Evolutionary conservation across 2,113 vertebrate species (phyloP).

Genomic region (Elephantulus edwardii): DNA sequence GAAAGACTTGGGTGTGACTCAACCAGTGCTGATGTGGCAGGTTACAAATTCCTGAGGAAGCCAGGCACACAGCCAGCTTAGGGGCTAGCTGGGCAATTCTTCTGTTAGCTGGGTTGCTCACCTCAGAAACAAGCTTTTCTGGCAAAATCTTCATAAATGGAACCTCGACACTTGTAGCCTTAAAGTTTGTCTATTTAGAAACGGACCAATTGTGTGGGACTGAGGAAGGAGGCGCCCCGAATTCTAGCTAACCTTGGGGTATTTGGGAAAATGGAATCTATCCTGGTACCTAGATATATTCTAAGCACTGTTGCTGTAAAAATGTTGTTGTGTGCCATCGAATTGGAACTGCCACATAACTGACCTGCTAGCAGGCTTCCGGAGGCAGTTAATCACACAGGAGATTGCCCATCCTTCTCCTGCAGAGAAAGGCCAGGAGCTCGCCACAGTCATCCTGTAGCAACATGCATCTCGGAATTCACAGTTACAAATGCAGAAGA

Average conservation of each 20-base stretch:
- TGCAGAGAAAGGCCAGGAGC: neutral
- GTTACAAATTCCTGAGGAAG: neutral
- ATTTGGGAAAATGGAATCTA: slow-evolving; percentile 17
- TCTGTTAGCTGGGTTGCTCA: slow-evolving; percentile 19
- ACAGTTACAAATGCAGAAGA: neutral
- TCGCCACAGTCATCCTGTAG: neutral
- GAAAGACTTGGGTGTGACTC: neutral
- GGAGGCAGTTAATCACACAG: no score
- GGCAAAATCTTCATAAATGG: neutral
- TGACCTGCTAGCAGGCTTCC: no score
- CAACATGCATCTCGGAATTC: neutral
- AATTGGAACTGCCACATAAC: no score
- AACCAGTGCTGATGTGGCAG: neutral
- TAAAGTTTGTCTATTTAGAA: neutral
- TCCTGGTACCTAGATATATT: neutral
- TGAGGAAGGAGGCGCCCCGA: neutral
- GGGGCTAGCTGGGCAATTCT: neutral
- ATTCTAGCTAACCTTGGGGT: neutral
- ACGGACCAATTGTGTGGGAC: neutral
- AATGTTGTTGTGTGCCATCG: no score
- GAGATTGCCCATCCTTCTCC: no score
- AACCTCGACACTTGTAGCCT: neutral
- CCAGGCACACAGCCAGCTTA: neutral
- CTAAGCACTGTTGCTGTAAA: no score
- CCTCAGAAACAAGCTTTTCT: neutral